phyloP scores from a whole-genome alignment of 2,113 vertebrate species.

The Benitochromis conjunctus region DNA sequence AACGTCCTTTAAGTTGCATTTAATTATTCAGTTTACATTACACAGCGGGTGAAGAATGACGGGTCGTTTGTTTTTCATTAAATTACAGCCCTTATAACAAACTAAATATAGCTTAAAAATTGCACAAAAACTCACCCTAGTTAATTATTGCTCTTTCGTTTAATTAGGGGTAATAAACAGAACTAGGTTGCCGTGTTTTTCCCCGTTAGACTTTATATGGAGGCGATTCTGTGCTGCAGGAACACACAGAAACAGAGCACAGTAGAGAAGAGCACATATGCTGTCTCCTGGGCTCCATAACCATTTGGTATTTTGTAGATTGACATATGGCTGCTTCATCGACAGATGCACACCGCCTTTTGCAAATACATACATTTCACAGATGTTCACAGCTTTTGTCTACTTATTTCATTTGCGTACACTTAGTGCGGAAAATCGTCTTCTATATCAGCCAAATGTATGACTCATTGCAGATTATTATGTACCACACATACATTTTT shows the following conservation, averaged over 20 bases:
- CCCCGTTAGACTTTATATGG: neutral
- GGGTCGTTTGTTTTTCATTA: neutral
- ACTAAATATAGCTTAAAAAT: neutral
- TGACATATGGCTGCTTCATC: neutral
- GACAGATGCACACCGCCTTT: neutral
- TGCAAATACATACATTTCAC: neutral
- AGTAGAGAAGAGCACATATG: neutral
- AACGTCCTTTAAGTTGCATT: neutral
- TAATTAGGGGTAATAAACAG: neutral
- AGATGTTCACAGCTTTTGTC: neutral
- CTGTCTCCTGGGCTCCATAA: neutral
- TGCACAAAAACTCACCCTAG: neutral
- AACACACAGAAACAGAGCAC: neutral
- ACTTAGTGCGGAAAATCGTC: neutral
- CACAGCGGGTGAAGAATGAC: neutral
- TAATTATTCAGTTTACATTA: neutral
- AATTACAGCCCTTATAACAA: neutral
- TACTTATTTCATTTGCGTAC: neutral
- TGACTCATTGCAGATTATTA: slow-evolving; percentile 36
- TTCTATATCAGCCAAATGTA: neutral
- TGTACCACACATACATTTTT: neutral
- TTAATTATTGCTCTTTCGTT: neutral
- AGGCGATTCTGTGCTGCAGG: neutral
- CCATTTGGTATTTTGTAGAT: neutral
- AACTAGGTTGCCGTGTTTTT: neutral